Base-by-base conservation (phyloP, 1,140 invertebrate genomes). In the Euura lappo region DNA sequence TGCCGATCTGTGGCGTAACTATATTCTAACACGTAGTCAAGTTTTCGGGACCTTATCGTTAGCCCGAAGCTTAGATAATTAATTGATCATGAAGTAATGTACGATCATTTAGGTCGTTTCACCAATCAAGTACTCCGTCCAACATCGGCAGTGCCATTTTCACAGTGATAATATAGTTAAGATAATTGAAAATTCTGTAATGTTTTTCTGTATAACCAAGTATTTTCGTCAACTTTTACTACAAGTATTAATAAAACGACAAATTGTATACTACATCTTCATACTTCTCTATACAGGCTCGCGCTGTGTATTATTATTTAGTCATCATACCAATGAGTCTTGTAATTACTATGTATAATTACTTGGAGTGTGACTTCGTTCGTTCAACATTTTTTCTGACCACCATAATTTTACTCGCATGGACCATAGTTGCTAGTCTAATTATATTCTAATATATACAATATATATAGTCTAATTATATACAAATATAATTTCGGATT, bases 241-340 rank as follows among this genome's bases (percentile, higher is more conserved):
- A 60, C 13, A 11, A 60, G 51, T 60, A 60, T 60, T 60, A 60
- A 60, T 60, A 60, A 60, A 60, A 60, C 51, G 10, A 60, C 51
- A n/a, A 60, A 8, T 60, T 60, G 13, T 60, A 6, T 60, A 28
- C 28, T 28, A 28, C 28, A 28, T 28, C 28, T 28, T 28, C 28
- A 28, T 1, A 28, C 28, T 28, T 28, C 28, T 0, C 28, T 1
- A 28, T 28, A 28, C 28, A 28, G 28, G 28, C 28, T 28, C 28
- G 1, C 28, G 1, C 28, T 28, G 28, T 28, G 28, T 28, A 28
- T 28, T 28, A 28, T 28, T 28, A 28, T 28, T 28, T 28, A 28
- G 28, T 28, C 28, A 28, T 28, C 28, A 28, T 28, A 28, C 28
- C 1, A 28, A 28, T 28, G 28, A 28, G 28, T 28, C 1, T 28